Conservation (phyloP, 2,888 invertebrate genomes). For the Drosophila helvetica region DNA sequence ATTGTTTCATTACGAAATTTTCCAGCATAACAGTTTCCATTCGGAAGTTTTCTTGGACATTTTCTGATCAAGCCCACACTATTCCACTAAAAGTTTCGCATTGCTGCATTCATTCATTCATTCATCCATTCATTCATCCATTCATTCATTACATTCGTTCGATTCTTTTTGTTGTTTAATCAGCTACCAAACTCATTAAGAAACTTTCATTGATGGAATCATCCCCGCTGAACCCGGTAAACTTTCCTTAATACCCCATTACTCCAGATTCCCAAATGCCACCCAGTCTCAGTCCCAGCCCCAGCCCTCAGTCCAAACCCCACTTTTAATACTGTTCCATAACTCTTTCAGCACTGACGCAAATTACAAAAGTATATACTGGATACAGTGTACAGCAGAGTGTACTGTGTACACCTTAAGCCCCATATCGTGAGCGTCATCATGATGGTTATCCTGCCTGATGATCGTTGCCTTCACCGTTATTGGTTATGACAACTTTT, state of each 20-base stretch:
- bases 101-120: background rate
- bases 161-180: constrained; percentile 14
- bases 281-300: background rate
- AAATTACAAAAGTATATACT: constrained; percentile 64
- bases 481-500: constrained; percentile 76
- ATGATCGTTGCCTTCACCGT: constrained; percentile 44
- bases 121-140: too few relatives aligned
- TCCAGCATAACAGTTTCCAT: too few relatives aligned
- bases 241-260: constrained; percentile 42
- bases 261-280: constrained; percentile 22
- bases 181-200: constrained; percentile 25
- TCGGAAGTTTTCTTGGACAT: too few relatives aligned
- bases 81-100: background rate
- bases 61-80: background rate
- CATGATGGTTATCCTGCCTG: constrained; percentile 38
- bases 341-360: constrained; percentile 37
- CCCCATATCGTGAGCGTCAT: constrained; percentile 26
- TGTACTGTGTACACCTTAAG: constrained; percentile 55
- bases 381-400: constrained; percentile 35
- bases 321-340: constrained; percentile 25
- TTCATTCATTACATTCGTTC: background rate
- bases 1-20: too few relatives aligned
- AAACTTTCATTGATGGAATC: constrained; percentile 20
- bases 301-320: background rate
- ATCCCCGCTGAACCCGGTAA: constrained; percentile 14